Evolutionary conservation across 2,113 vertebrate genomes (phyloP), one percentile per base, ranked within the genome.

Genomic region (Aegithalos caudatus): DNA sequence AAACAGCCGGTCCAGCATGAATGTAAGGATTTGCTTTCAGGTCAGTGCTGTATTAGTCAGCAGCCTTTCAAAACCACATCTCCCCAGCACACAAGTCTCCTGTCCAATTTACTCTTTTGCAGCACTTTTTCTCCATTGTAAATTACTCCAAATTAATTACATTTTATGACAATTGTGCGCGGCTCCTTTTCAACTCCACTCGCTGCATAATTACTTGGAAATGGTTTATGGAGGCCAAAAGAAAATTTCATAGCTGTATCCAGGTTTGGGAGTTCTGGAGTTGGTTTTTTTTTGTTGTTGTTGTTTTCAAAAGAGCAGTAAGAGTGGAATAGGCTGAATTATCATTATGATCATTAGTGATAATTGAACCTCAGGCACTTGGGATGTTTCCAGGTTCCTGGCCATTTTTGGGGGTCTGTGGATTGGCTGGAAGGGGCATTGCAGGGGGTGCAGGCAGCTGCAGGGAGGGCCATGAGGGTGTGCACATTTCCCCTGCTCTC

Each of bases 21-120:
- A 98, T 97, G 97, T 93, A 96, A 96, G 96, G 96, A 97, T 97
- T 97, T 97, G 97, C 97, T 98, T 97, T 98, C 97, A 98, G 97
- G 96, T 97, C 97, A 98, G 97, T 93, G 96, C 97, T 97, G 96
- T 98, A 97, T 98, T 97, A 97, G 97, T 96, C 95, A 97, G 97
- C 97, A 97, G 95, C 97, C 96, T 96, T 96, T 97, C 96, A 96
- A 96, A 97, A 89, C 87, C 95, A 91, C 97, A 77, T 96, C 96
- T 96, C 94, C 76, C 86, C 38, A 3, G 94, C 95, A 87, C 90
- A 94, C 80, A 93, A 95, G 94, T 83, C 93, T 95, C 92, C 92
- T 72, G 82, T 95, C 93, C 93, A 96, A 96, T 97, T 97, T 96
- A 86, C 91, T 94, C 94, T 86, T 88, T 78, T 62, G n/a, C 80